phyloP scores from a whole-genome alignment of 2,888 invertebrate genomes.

The Drosophila macrospina region DNA sequence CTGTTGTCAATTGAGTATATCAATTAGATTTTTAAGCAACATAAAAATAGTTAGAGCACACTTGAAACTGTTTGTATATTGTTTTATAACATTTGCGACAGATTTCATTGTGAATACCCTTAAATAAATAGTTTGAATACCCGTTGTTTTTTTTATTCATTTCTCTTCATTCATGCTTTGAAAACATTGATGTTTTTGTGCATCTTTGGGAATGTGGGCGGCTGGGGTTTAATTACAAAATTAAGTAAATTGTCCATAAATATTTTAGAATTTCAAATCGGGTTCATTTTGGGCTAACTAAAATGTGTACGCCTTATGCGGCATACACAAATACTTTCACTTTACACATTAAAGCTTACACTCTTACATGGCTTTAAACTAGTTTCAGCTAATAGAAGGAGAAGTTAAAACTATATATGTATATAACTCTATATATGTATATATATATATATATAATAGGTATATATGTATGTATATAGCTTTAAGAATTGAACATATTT shows the following conservation, averaged over 20 bases:
- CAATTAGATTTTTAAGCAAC: constrained; percentile 24
- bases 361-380: constrained; percentile 62
- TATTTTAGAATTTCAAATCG: constrained; percentile 64
- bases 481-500: constrained; percentile 88
- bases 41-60: constrained; percentile 13
- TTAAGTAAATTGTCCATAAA: constrained; percentile 83
- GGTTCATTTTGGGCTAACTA: constrained; percentile 58
- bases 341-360: constrained; percentile 66
- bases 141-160: constrained; percentile 28
- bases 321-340: constrained; percentile 57
- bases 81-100: background rate
- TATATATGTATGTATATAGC: constrained; percentile 42
- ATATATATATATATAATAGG: constrained; percentile 33
- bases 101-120: constrained; percentile 17
- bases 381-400: constrained; percentile 61
- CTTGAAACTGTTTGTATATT: constrained; percentile 1
- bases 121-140: constrained; percentile 30
- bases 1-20: constrained; percentile 30
- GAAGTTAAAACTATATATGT: constrained; percentile 43
- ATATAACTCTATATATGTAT: constrained; percentile 39
- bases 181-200: constrained; percentile 30
- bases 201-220: constrained; percentile 58
- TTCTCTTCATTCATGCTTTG: constrained; percentile 1
- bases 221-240: constrained; percentile 55
- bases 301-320: constrained; percentile 39